Base-by-base conservation (phyloP, 64 coral and sea anemone species). In the Pocillopora damicornis region DNA sequence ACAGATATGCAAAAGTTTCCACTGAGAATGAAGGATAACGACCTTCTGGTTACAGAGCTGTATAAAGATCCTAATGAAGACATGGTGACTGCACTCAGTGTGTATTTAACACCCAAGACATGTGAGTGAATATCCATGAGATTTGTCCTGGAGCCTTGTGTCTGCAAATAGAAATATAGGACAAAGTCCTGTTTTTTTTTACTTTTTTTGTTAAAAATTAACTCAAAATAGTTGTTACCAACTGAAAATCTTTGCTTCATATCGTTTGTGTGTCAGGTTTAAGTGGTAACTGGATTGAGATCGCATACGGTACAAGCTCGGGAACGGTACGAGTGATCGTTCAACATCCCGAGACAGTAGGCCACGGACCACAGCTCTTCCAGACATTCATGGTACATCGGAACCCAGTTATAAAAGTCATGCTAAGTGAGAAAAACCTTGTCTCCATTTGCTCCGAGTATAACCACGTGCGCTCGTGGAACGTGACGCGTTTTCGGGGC, bases 211-310 rank as follows among this genome's bases (percentile, higher is more conserved):
- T 2, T 51, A 7, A 2, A 51, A 0, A 51, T 51, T 4, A 51
- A 51, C 42, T 7, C 0, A 51, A 7, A 51, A 2, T 51, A 51
- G 2, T 51, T 51, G 2, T 51, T 51, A 51, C 42, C 42, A 51
- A 51, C 2, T 51, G 2, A 7, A 7, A 51, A 51, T 7, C 3
- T 51, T 51, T 51, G 42, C 7, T 51, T 51, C 42, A 51, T 51
- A 60, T 13, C 37, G 56, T 79, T 18, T 42, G 72, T 36, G 17
- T 71, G 11, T 66, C 35, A 98, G 96, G 93, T 81, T 80, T 98
- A 17, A 98, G 96, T 98, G 96, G 96, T 14, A 98, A 98, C 37
- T 98, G 96, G 96, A 98, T 98, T 38, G 96, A 98, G 89, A 98
- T 98, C 35, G 96, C 96, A 1, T 99, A 99, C 35, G 97, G 97